Percentiles rank a stretch among this genome's conserved stretches.
phyloP scores from a whole-genome alignment of 2,113 vertebrate genomes.

The Alosa alosa region DNA sequence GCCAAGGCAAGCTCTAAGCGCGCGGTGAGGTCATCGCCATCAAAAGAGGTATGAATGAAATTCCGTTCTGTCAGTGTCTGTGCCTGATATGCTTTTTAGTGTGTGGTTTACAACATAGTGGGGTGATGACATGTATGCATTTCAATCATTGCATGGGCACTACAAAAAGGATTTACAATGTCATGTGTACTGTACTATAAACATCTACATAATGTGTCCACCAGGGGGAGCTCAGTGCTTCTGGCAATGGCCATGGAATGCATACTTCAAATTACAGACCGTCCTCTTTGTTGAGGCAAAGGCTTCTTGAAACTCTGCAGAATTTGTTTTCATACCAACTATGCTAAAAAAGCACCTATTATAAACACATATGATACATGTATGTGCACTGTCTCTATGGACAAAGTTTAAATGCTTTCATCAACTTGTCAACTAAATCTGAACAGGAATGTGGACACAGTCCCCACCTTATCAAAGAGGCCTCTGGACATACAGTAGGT shows the following conservation, averaged over 20 bases:
- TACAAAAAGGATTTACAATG: not conserved
- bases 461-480: not conserved
- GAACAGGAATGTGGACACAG: not conserved
- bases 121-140: not conserved
- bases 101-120: not conserved
- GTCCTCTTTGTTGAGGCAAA: not conserved
- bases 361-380: not conserved
- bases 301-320: not conserved
- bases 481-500: not conserved
- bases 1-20: constrained; percentile 35
- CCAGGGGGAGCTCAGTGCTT: not conserved
- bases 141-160: not conserved
- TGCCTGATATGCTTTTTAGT: not conserved
- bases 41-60: constrained; percentile 45
- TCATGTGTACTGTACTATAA: not conserved
- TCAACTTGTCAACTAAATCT: not conserved
- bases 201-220: not conserved
- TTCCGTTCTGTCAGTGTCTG: constrained; percentile 37
- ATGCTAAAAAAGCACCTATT: not conserved
- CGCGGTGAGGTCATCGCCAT: constrained; percentile 35
- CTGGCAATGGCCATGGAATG: not conserved
- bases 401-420: not conserved
- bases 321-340: not conserved
- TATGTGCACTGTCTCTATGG: not conserved
- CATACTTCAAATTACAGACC: not conserved